Evolutionary conservation across 1,140 invertebrate species (phyloP).

Genomic region (Hirudo medicinalis): DNA sequence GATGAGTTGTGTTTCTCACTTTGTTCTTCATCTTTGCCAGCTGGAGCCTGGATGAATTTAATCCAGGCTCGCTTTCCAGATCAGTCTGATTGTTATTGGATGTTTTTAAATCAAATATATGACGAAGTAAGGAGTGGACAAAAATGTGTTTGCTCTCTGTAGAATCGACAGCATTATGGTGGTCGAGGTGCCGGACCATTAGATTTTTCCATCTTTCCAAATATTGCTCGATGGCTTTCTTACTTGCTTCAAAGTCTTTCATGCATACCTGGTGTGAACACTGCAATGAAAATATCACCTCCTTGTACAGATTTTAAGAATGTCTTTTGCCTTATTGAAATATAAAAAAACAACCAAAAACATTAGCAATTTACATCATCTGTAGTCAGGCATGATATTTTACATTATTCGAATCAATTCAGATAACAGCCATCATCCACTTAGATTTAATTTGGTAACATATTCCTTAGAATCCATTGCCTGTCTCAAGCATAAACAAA

Average conservation of each 20-base stretch:
- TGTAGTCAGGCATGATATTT: no score
- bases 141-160: neutral
- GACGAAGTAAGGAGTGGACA: neutral
- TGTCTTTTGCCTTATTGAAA: no score
- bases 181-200: no score
- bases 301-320: no score
- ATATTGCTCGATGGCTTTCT: constrained; percentile 16
- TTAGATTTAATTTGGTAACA: no score
- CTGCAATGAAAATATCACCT: constrained; percentile 13
- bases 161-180: neutral
- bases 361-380: no score
- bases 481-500: no score
- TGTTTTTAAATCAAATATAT: neutral
- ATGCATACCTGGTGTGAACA: constrained; percentile 19
- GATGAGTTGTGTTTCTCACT: neutral
- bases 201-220: constrained; percentile 10
- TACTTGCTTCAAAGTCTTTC: constrained; percentile 19
- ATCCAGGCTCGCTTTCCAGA: neutral
- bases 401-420: no score
- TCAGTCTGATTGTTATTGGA: neutral
- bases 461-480: no score
- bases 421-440: no score
- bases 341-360: no score
- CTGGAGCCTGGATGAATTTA: neutral
- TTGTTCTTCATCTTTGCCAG: neutral